Percentiles rank a stretch among this genome's conserved stretches.
These are phyloP conservation scores for Elegia similella DNA, from an alignment of 2,888 invertebrate genomes.

Conservation along the genomic window DNA sequence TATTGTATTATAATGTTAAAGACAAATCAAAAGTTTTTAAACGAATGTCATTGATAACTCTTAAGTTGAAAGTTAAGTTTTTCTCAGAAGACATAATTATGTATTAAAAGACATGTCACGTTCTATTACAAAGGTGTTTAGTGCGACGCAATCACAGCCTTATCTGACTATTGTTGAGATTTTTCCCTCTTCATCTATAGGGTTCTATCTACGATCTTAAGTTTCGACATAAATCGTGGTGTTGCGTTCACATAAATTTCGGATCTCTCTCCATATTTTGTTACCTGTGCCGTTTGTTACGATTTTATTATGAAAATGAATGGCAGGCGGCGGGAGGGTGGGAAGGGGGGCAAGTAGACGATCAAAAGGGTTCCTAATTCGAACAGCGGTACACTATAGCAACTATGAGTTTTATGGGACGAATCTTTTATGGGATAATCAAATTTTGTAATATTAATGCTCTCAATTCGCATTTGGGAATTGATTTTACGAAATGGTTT, in stretches of 20 bases:
- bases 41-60: background rate
- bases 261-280: conserved; percentile 78
- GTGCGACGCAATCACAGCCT: conserved; percentile 11
- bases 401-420: conserved; percentile 78
- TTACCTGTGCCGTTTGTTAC: conserved; percentile 80
- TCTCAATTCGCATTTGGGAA: conserved; percentile 64
- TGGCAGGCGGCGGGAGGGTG: conserved; percentile 57
- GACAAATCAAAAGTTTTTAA: conserved; percentile 7
- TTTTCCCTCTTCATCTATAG: conserved; percentile 26
- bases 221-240: conserved; percentile 66
- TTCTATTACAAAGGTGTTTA: conserved; percentile 10
- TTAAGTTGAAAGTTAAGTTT: conserved; percentile 4
- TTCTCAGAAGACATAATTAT: conserved; percentile 4
- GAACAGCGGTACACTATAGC: conserved; percentile 74
- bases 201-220: conserved; percentile 47
- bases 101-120: conserved; percentile 14
- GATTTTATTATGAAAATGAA: conserved; percentile 82
- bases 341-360: conserved; percentile 44
- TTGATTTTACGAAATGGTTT: conserved; percentile 50
- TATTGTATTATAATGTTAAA: conserved; percentile 10
- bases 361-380: conserved; percentile 81
- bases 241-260: conserved; percentile 71
- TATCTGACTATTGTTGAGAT: conserved; percentile 15
- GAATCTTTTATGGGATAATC: conserved; percentile 81
- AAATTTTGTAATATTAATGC: conserved; percentile 81